Conservation (phyloP, 2,113 vertebrate species). For the Sebastes schlegelii region DNA sequence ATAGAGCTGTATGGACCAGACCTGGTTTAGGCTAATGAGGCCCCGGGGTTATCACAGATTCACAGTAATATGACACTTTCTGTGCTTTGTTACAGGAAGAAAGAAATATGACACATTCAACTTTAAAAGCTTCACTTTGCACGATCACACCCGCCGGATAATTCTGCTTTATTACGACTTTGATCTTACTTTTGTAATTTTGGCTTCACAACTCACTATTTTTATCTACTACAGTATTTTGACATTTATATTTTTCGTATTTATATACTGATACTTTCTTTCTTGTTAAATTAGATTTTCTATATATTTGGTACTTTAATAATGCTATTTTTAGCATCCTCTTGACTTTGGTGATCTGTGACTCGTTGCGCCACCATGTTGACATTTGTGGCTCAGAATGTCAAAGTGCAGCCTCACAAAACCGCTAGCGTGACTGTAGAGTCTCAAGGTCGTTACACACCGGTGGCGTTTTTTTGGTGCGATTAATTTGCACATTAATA, state of each 20-base stretch:
- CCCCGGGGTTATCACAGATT: conserved; percentile 73
- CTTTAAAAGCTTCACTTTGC: conserved; percentile 41
- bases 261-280: neutral
- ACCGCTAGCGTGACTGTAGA: too few species aligned
- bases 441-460: too few species aligned
- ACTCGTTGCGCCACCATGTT: too few species aligned
- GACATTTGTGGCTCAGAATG: neutral
- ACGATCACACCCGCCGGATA: conserved; percentile 18
- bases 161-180: neutral
- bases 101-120: conserved; percentile 29
- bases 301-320: too few species aligned
- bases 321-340: too few species aligned
- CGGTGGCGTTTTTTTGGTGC: too few species aligned
- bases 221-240: neutral
- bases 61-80: conserved; percentile 56
- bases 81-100: conserved; percentile 25
- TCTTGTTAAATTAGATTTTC: too few species aligned
- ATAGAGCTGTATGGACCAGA: conserved; percentile 60
- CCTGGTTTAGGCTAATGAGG: conserved; percentile 67
- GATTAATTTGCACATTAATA: too few species aligned
- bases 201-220: neutral
- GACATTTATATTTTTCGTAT: neutral
- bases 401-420: too few species aligned
- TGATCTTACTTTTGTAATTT: neutral
- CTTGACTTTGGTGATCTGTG: too few species aligned